Evolutionary conservation across 2,888 invertebrate species (phyloP).

Genomic region (Dusona sp.): DNA sequence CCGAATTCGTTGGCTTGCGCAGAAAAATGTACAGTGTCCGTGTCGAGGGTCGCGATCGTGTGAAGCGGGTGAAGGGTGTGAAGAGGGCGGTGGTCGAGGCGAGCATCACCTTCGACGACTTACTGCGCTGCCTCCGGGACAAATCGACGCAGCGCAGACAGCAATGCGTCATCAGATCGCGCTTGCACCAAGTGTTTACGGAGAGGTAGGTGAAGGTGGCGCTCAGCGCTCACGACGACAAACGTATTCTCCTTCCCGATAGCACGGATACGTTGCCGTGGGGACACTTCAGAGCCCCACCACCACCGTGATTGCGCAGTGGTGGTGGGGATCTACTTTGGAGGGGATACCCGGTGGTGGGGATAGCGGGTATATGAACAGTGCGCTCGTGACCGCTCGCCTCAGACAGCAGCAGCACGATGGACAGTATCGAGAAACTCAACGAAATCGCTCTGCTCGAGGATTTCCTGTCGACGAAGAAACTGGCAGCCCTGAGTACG

Average conservation of each 20-base stretch:
- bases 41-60: constrained; percentile 52
- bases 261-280: constrained; percentile 66
- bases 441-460: constrained; percentile 53
- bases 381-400: neutral
- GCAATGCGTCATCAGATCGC: constrained; percentile 7
- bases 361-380: constrained; percentile 13
- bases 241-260: constrained; percentile 80
- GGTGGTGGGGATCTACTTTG: neutral
- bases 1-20: constrained; percentile 76
- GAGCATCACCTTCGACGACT: constrained; percentile 33
- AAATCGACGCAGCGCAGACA: neutral
- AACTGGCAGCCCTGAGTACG: constrained; percentile 9
- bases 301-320: constrained; percentile 28
- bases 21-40: constrained; percentile 73
- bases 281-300: constrained; percentile 35
- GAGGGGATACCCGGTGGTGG: neutral
- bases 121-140: neutral
- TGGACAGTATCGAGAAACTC: constrained; percentile 31
- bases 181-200: neutral
- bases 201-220: constrained; percentile 10
- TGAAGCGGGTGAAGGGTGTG: constrained; percentile 68
- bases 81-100: constrained; percentile 50
- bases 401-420: constrained; percentile 7
- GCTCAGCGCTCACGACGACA: constrained; percentile 69
- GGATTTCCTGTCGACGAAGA: constrained; percentile 44